Evolutionary conservation across 2,113 vertebrate genomes (phyloP), one percentile per base, ranked within the genome.

Genomic region (Ammodytes dubius): DNA sequence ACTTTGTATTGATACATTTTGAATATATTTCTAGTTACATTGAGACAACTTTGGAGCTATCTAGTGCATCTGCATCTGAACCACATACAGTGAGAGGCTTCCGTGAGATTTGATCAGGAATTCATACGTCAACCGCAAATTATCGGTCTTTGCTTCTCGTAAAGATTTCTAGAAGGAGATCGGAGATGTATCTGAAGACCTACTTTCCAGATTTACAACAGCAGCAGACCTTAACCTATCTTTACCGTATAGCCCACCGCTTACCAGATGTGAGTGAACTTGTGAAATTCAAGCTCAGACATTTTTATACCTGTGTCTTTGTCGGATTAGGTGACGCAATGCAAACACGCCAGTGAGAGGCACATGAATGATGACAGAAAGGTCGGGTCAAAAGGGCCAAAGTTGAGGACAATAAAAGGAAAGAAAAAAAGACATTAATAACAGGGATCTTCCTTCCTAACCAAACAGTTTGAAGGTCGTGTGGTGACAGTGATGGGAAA

Each of bases 211-310:
- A 82, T 88, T 86, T 84, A 83, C 78, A 70, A 13, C 87, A 59
- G 8, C 69, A 64, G 70, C 27, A 27, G 27, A 27, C 14, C 43
- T 1, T 74, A 69, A 78, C 74, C 67, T 47, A 12, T 75, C 64
- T 85, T 79, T 42, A 84, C 75, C 27, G 27, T 27, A 27, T 27
- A 27, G 27, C 53, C 53, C 47, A 4, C 50, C 46, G 14, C 61
- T 58, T 17, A 45, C 65, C 91, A 92, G 86, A 94, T 91, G 91
- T 92, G 83, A 9, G 10, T 47, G n/a, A 72, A 60, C 46, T 66
- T 4, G 58, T 92, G 82, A 92, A 94, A 93, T 80, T 45, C 37
- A 60, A 89, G 49, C 87, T 83, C 14, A 13, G 27, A 27, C 27
- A 27, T 27, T 35, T 89, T 83, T 65, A 79, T 78, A 72, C 63